These are phyloP conservation scores for Empis livida DNA, from an alignment of 2,888 invertebrate genomes.

Conservation along the genomic window DNA sequence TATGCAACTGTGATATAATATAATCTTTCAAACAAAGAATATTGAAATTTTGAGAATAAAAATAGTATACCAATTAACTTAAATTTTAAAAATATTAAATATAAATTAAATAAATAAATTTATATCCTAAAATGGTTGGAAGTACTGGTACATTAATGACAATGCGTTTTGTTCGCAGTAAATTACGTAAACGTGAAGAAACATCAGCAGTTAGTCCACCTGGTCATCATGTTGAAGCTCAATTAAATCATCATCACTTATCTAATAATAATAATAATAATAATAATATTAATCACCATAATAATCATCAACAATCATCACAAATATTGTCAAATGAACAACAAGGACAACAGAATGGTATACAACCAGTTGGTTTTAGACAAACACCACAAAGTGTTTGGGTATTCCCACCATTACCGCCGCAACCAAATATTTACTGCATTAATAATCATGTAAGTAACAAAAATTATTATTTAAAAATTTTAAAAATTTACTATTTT, in stretches of 20 bases:
- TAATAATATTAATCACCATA: constrained; percentile 29
- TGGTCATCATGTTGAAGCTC: constrained; percentile 34
- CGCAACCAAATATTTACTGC: constrained; percentile 54
- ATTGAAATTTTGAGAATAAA: constrained; percentile 2
- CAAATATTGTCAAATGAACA: constrained; percentile 13
- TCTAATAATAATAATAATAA: constrained; percentile 13
- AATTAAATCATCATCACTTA: constrained; percentile 35
- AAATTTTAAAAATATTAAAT: constrained; percentile 4
- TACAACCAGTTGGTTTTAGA: constrained; percentile 44
- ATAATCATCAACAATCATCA: constrained; percentile 12
- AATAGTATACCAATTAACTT: neutral
- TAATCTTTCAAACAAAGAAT: too few species aligned
- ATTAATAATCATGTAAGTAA: constrained; percentile 61
- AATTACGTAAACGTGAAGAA: constrained; percentile 76
- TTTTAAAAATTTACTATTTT: neutral
- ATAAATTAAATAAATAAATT: constrained; percentile 9
- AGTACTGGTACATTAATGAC: constrained; percentile 77
- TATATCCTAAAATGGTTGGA: constrained; percentile 71
- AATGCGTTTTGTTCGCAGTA: constrained; percentile 83
- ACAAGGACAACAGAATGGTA: constrained; percentile 10
- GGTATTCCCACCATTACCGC: constrained; percentile 72
- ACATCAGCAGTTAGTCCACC: constrained; percentile 56
- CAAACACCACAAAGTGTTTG: constrained; percentile 60
- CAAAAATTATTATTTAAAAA: neutral
- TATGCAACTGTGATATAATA: neutral